phyloP scores from a whole-genome alignment of 2,888 invertebrate species.

The Pristionchus mayeri region DNA sequence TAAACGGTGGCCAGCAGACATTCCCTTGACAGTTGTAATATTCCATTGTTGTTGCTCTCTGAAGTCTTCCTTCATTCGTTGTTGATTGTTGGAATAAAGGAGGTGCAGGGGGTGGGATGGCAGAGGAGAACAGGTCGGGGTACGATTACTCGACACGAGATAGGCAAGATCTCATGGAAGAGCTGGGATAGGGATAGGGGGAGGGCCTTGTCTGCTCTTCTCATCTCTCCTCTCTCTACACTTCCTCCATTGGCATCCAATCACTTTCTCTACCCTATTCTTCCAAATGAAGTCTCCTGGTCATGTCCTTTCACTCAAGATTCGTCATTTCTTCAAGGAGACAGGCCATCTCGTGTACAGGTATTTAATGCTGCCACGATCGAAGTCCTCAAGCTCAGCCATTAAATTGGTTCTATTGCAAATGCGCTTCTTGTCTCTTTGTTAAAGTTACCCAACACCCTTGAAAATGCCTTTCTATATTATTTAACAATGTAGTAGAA shows the following conservation, averaged over 20 bases:
- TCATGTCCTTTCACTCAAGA: conserved; percentile 62
- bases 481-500: too few species aligned
- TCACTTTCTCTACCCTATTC: conserved; percentile 20
- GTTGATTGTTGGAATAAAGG: conserved; percentile 33
- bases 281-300: conserved; percentile 65
- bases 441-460: too few species aligned
- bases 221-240: conserved; percentile 31
- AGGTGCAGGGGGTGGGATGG: background rate
- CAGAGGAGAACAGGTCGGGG: conserved; percentile 8
- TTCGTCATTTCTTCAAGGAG: conserved; percentile 63
- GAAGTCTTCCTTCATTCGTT: background rate
- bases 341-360: conserved; percentile 65
- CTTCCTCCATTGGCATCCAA: conserved; percentile 9
- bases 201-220: conserved; percentile 3
- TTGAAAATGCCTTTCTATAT: too few species aligned
- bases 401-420: background rate
- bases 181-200: conserved; percentile 20
- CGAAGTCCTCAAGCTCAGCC: too few species aligned
- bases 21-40: background rate
- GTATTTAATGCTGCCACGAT: conserved; percentile 54
- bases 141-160: conserved; percentile 25
- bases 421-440: background rate
- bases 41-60: background rate
- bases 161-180: conserved; percentile 25
- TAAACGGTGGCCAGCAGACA: too few species aligned